phyloP scores from a whole-genome alignment of 2,113 vertebrate genomes.

The Colossoma macropomum region DNA sequence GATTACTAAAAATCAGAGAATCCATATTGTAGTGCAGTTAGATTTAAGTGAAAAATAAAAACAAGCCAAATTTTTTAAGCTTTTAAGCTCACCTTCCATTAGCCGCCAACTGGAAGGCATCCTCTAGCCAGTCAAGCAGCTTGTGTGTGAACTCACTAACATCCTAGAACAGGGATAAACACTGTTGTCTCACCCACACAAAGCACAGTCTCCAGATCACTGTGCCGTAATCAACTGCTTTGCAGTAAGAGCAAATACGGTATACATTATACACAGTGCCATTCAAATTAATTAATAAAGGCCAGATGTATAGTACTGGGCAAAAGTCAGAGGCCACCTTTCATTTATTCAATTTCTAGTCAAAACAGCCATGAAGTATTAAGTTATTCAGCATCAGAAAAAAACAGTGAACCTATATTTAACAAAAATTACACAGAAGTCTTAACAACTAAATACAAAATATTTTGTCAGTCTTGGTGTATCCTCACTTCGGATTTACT shows the following conservation, averaged over 20 bases:
- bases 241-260: background rate
- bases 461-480: too few relatives aligned
- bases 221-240: conserved; percentile 23
- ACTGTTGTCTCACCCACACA: conserved; percentile 16
- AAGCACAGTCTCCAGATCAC: conserved; percentile 16
- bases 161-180: conserved; percentile 81
- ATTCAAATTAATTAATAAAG: background rate
- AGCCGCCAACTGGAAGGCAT: conserved; percentile 92
- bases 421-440: too few relatives aligned
- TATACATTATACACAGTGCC: background rate
- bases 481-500: too few relatives aligned
- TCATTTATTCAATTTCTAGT: too few relatives aligned
- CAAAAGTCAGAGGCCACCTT: background rate
- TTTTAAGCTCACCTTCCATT: conserved; percentile 83
- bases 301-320: background rate
- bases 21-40: background rate
- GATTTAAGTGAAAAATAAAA: conserved; percentile 9
- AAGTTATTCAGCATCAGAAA: too few relatives aligned
- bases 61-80: background rate
- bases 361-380: too few relatives aligned
- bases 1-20: conserved; percentile 68
- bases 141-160: conserved; percentile 99
- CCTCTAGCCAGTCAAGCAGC: conserved; percentile 96
- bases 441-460: too few relatives aligned
- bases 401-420: too few relatives aligned